Conservation (phyloP, 2,797 vertebrate species). For the Enteromius anoplus region DNA sequence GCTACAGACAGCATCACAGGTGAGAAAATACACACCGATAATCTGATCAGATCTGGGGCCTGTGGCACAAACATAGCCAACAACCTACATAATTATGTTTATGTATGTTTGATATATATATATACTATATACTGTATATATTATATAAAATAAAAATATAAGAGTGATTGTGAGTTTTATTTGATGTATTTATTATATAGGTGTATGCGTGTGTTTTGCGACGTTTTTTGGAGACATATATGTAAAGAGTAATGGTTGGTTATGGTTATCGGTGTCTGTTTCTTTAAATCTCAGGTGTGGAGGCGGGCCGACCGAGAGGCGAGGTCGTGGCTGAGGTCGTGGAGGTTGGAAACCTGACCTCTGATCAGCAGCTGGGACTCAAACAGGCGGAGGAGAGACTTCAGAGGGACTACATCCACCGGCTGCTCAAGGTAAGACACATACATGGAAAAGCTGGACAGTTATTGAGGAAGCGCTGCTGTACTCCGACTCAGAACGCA, state of each 20-base stretch:
- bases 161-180: no score
- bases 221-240: no score
- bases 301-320: conserved; percentile 51
- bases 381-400: conserved; percentile 96
- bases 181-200: no score
- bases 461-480: neutral
- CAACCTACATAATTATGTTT: no score
- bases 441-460: neutral
- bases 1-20: conserved; percentile 67
- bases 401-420: conserved; percentile 94
- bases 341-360: conserved; percentile 82
- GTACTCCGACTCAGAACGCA: neutral
- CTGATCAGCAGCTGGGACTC: conserved; percentile 93
- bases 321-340: conserved; percentile 59
- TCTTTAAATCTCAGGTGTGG: conserved; percentile 60
- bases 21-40: conserved; percentile 51
- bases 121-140: no score
- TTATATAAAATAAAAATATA: no score
- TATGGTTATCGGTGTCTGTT: neutral
- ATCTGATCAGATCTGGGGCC: neutral
- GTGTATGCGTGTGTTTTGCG: no score
- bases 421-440: conserved; percentile 86
- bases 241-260: neutral
- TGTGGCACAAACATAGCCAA: no score
- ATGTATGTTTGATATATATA: no score